A percentile compares a stretch with the other conserved stretches of the same genome.
phyloP scores from a whole-genome alignment of 2,888 invertebrate genomes.

The Cactoblastis cactorum region DNA sequence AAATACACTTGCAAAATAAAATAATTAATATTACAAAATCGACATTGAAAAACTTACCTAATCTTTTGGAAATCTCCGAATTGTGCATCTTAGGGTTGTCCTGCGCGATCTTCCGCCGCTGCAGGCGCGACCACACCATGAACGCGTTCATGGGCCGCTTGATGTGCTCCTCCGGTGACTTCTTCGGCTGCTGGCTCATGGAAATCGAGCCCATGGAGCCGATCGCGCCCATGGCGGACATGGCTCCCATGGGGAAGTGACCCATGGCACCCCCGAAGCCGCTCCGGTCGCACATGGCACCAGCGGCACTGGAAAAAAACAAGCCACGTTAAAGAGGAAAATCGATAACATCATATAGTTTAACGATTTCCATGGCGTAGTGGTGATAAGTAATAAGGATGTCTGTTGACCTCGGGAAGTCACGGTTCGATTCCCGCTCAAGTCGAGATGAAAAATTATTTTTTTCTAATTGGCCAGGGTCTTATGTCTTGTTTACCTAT shows the following conservation, averaged over 20 bases:
- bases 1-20: too few species aligned
- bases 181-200: slow-evolving; percentile 78
- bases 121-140: slow-evolving; percentile 98
- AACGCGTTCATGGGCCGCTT: slow-evolving; percentile 99
- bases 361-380: too few species aligned
- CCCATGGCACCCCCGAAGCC: slow-evolving; percentile 82
- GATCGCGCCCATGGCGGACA: slow-evolving; percentile 78
- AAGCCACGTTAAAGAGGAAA: not conserved
- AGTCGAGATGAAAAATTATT: too few species aligned
- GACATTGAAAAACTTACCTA: too few species aligned
- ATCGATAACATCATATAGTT: not conserved
- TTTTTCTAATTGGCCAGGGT: too few species aligned
- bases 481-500: too few species aligned
- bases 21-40: too few species aligned
- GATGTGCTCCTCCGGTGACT: slow-evolving; percentile 90
- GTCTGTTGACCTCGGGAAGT: too few species aligned
- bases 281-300: slow-evolving; percentile 84
- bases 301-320: slow-evolving; percentile 81
- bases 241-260: slow-evolving; percentile 75
- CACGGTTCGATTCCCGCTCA: too few species aligned
- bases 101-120: slow-evolving; percentile 96
- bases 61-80: slow-evolving; percentile 95
- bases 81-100: slow-evolving; percentile 99
- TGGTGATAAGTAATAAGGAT: too few species aligned
- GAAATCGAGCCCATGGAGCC: slow-evolving; percentile 77